A percentile compares a stretch with the other conserved stretches of the same genome.
Evolutionary conservation across 2,113 vertebrate species (phyloP).

Genomic region (Erythrocebus patas): DNA sequence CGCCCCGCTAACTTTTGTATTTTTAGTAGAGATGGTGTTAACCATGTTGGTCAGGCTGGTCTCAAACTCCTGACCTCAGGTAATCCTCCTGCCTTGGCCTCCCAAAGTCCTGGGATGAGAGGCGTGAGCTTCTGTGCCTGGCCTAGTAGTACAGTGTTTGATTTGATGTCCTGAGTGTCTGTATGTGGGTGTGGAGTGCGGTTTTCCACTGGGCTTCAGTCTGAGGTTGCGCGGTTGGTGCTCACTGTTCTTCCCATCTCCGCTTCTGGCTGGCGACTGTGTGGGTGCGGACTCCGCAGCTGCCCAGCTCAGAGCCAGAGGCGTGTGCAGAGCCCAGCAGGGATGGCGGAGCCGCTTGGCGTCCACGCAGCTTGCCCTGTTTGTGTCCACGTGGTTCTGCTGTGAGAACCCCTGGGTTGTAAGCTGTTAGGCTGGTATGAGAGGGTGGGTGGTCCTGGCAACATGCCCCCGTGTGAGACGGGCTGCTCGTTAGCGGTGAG

Average conservation of each 20-base stretch:
- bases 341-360: background rate
- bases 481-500: background rate
- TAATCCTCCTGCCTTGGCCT: too few species aligned
- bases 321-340: too few species aligned
- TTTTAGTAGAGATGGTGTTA: too few species aligned
- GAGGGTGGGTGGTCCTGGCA: background rate
- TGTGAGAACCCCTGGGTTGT: background rate
- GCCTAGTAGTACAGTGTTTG: too few species aligned
- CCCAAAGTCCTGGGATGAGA: too few species aligned
- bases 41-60: too few species aligned
- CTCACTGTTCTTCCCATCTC: background rate
- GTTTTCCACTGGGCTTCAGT: background rate
- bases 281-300: background rate
- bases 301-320: background rate
- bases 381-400: background rate
- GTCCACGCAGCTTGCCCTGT: background rate
- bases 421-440: background rate
- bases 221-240: background rate
- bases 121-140: too few species aligned
- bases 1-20: too few species aligned
- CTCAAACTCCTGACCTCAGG: too few species aligned
- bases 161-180: background rate
- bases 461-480: rapidly evolving
- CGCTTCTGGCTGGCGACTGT: background rate
- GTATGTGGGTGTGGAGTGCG: background rate